phyloP scores from a whole-genome alignment of 2,797 vertebrate species.

The Myiothlypis coronata region DNA sequence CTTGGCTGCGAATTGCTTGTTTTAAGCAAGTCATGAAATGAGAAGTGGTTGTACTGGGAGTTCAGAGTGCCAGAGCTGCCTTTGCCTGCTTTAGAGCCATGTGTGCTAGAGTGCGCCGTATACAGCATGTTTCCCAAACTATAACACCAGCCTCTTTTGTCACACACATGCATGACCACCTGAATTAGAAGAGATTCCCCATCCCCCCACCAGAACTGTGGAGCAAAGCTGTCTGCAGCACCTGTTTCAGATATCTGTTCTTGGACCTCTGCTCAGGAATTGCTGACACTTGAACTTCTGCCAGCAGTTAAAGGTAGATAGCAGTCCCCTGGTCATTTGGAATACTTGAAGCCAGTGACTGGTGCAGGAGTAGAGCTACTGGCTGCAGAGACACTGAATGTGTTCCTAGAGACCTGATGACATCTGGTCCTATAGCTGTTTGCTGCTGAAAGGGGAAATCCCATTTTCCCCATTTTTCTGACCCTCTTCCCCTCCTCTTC shows the following conservation, averaged over 20 bases:
- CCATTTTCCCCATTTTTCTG: not conserved
- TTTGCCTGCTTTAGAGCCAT: not conserved
- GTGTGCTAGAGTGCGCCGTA: accelerated
- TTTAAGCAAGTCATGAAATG: not conserved
- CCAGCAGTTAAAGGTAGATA: not conserved
- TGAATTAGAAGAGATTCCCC: not conserved
- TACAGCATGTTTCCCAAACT: not conserved
- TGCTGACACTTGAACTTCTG: not conserved
- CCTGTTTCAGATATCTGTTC: not conserved
- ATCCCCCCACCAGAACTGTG: not conserved
- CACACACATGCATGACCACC: not conserved
- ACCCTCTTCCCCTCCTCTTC: not conserved
- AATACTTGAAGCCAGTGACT: not conserved
- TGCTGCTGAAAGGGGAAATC: not conserved
- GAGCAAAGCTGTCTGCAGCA: not conserved
- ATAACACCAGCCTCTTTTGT: not conserved
- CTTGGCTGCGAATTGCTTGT: not conserved
- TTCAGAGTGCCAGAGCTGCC: not conserved
- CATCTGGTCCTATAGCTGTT: not conserved
- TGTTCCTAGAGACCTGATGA: not conserved
- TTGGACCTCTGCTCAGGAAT: not conserved
- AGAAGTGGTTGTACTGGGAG: not conserved
- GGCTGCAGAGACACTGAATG: not conserved
- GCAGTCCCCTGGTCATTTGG: not conserved
- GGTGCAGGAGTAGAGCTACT: not conserved